Base-by-base conservation (phyloP, 2,888 invertebrate genomes). In the Labia minor region DNA sequence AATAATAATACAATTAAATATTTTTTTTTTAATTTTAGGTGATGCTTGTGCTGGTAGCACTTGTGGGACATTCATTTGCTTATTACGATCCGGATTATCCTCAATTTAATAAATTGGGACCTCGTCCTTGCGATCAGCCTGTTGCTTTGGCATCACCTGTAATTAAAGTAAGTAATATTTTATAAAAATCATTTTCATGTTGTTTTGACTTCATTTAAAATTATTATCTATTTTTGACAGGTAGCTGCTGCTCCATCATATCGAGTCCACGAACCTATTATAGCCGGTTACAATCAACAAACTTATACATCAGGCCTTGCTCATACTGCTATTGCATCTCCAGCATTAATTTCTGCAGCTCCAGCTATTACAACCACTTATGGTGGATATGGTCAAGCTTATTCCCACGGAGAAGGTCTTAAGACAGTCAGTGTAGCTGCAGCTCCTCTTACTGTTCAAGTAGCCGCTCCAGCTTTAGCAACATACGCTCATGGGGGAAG, bases 11-110 rank as follows among this genome's bases (percentile, higher is more conserved):
- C 11, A 33, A 33, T 8, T 33, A 6, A 49, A 49, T n/a, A 49
- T 16, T 49, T 16, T 4, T 16, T 33, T 33, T 33, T 11, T 33
- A 16, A 8, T 49, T 49, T 2, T 14, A 49, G 49, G 49, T 49
- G n/a, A 11, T 49, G 49, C 49, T 49, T 26, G 26, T 26, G 49
- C 16, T 49, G 16, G 14, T 49, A 2, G 49, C 49, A 2, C 49
- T 49, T 4, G 16, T 16, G 49, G 49, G 49, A 11, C 49, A n/a
- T 3, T 3, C 49, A 10, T n/a, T n/a, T 16, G 49, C 49, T 49
- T 49, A 49, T 49, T 49, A 49, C 49, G 49, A 49, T 49, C 49
- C 49, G 3, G 49, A 49, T 49, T 49, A 49, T 49, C 49, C 49
- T 3, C 49, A 49, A 49, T 49, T 10, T 49, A 49, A 49, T 16